Conservation (phyloP, 2,797 vertebrate species). For the Anisognathus igniventris region DNA sequence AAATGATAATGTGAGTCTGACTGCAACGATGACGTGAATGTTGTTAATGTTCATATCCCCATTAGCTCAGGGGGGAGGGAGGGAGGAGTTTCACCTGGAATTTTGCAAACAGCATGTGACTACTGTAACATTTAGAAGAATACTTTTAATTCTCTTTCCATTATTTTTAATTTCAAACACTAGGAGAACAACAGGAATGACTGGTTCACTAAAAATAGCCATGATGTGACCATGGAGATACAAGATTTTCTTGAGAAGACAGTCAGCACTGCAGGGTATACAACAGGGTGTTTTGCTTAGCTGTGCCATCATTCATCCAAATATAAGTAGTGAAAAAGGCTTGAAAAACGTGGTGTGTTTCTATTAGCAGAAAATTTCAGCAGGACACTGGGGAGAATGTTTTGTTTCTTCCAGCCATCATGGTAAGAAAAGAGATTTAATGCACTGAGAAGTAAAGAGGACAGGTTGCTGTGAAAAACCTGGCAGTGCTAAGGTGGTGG, state of each 20-base stretch:
- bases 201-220: conserved; percentile 48
- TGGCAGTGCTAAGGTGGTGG: not conserved
- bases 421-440: not conserved
- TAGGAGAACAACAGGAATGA: conserved; percentile 9
- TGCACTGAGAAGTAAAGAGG: not conserved
- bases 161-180: conserved; percentile 24
- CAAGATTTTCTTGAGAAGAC: not conserved
- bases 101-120: not conserved
- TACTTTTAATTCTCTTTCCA: not conserved
- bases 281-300: conserved; percentile 2
- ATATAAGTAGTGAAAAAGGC: not conserved
- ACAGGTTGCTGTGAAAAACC: not conserved
- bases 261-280: not conserved
- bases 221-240: conserved; percentile 16
- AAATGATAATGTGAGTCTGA: conserved; percentile 51
- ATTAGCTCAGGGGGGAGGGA: not conserved
- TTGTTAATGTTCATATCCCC: conserved; percentile 41
- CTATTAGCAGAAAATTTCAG: not conserved
- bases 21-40: conserved; percentile 35
- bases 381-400: not conserved
- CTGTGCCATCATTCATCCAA: not conserved
- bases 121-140: conserved; percentile 21
- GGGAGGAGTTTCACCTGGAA: not conserved
- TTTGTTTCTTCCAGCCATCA: not conserved
- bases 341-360: not conserved